Base-by-base conservation (phyloP, 30 jellyfish, hydroid and myxozoan species). In the Aurelia aurita complex sp. Pacific region DNA sequence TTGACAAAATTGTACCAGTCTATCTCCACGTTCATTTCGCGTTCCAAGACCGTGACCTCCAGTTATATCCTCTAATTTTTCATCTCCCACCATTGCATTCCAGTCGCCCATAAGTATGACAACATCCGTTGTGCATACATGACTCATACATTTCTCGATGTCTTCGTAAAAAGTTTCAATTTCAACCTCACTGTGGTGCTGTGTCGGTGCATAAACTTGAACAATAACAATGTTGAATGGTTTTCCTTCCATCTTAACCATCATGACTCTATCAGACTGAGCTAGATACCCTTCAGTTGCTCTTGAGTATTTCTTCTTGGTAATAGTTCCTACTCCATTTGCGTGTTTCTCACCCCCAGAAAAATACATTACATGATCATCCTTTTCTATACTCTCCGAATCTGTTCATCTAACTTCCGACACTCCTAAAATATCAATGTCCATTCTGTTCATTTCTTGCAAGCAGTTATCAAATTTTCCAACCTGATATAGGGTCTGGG, bases 121-220 rank as follows among this genome's bases (percentile, higher is more conserved):
- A 1, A 50, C 35, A n/a, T 73, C 83, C 50, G 50, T 2, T 38
- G 50, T 38, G 50, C 50, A 2, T 38, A 38, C 50, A 38, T 38
- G 3, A 38, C 5, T 4, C 50, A 38, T 38, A 38, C 50, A 38
- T 38, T 80, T 80, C 59, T 80, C 82, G 54, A 80, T 65, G 69
- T 65, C 72, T 55, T 80, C 90, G 5, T 64, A 65, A 62, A 80
- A 52, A n/a, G 15, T 36, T 68, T 80, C 83, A 46, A 80, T 53
- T 64, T 64, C 73, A 19, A 23, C 74, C 13, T 63, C 83, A 0
- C 50, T 15, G 46, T 80, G 35, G 73, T 80, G 73, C 13, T 82
- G 35, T 10, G 82, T 64, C 50, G 85, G 83, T 16, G 90, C 85
- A 67, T 80, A 79, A 29, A 61, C 89, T n/a, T 67, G 81, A 18